Conservation (phyloP, 1,140 invertebrate species). For the Papilio dardanus region DNA sequence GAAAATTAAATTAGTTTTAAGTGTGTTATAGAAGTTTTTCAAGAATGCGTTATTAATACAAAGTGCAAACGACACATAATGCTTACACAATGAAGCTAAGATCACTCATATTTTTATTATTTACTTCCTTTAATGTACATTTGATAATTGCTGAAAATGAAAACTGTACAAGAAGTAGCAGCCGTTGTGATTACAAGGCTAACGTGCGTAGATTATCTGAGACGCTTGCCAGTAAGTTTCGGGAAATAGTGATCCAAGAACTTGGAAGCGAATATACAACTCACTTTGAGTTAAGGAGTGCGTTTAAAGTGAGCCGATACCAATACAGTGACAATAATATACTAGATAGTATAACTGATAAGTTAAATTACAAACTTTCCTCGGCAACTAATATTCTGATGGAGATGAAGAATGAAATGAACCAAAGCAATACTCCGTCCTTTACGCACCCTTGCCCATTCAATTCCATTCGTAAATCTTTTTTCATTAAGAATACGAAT, state of each 20-base stretch:
- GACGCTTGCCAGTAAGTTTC: conserved; percentile 66
- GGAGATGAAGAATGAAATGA: conserved; percentile 70
- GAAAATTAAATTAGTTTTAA: conserved; percentile 19
- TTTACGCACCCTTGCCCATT: conserved; percentile 80
- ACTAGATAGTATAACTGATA: conserved; percentile 64
- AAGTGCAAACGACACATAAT: conserved; percentile 54
- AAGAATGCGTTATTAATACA: conserved; percentile 49
- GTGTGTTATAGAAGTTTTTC: conserved; percentile 18
- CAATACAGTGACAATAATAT: conserved; percentile 61
- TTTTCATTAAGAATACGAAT: conserved; percentile 71
- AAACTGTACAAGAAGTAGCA: conserved; percentile 63
- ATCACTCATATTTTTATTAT: conserved; percentile 62
- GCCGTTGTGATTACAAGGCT: conserved; percentile 63
- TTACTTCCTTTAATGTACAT: conserved; percentile 43
- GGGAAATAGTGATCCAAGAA: conserved; percentile 68
- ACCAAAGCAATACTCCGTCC: conserved; percentile 66
- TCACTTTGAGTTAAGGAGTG: conserved; percentile 65
- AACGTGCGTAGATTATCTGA: conserved; percentile 67
- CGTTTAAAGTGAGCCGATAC: conserved; percentile 66
- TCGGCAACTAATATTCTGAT: conserved; percentile 68
- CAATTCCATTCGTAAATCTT: conserved; percentile 76
- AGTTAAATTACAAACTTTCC: conserved; percentile 69
- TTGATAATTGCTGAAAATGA: conserved; percentile 61
- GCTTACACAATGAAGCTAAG: conserved; percentile 72
- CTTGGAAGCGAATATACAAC: conserved; percentile 70